A percentile compares a stretch with the other conserved stretches of the same genome.
Conservation (phyloP, 2,113 vertebrate genomes). For the Athene noctua region DNA sequence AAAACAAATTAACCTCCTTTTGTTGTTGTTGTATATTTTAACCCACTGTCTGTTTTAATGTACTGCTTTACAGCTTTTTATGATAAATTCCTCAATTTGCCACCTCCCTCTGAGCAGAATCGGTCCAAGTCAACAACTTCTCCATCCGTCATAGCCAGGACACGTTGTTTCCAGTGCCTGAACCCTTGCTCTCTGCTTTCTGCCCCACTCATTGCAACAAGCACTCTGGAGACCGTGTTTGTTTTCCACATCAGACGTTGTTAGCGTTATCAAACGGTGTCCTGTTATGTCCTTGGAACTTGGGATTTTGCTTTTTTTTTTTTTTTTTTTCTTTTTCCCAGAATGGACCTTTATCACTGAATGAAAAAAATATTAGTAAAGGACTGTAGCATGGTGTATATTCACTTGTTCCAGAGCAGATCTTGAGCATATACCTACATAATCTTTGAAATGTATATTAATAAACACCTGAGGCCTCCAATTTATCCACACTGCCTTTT, state of each 20-base stretch:
- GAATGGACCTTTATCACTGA: background rate
- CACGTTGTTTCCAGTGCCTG: background rate
- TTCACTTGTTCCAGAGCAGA: background rate
- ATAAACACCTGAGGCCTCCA: background rate
- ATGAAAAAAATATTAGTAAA: background rate
- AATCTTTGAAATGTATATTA: background rate
- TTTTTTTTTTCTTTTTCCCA: background rate
- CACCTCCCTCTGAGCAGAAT: background rate
- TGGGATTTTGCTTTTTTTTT: background rate
- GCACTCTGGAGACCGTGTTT: background rate
- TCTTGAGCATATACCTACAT: background rate
- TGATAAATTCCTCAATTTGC: slow-evolving; percentile 19
- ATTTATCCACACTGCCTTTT: background rate
- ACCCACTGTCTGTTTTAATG: slow-evolving; percentile 9
- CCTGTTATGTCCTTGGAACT: background rate
- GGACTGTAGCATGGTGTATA: background rate
- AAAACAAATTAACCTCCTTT: slow-evolving; percentile 62
- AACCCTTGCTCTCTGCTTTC: background rate
- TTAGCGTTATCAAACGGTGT: background rate
- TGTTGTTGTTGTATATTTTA: background rate
- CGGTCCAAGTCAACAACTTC: background rate
- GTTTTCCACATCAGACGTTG: background rate
- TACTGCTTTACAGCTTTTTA: slow-evolving; percentile 20
- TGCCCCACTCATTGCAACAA: background rate
- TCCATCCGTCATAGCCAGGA: background rate